A percentile compares a stretch with the other conserved stretches of the same genome.
These are phyloP conservation scores for Calameuta pallipes DNA, from an alignment of 2,888 invertebrate species.

Conservation along the genomic window DNA sequence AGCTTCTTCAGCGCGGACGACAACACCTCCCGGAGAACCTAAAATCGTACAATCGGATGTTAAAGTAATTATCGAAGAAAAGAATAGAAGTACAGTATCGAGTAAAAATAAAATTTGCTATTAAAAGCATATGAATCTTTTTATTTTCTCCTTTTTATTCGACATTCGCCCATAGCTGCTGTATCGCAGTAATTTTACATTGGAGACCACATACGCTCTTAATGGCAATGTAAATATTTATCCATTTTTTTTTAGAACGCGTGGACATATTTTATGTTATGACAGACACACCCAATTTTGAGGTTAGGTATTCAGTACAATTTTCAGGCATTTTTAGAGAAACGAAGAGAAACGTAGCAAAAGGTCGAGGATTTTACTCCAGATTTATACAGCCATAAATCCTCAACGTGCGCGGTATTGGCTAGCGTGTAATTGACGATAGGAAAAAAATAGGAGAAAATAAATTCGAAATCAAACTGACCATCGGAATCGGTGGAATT, in stretches of 20 bases:
- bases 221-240: background rate
- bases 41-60: constrained; percentile 22
- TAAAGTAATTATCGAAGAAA: too few relatives aligned
- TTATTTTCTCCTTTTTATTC: background rate
- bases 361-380: background rate
- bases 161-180: background rate
- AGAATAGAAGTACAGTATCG: background rate
- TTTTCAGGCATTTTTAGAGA: background rate
- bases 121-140: background rate
- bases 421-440: background rate
- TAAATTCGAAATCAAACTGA: constrained; percentile 32
- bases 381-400: background rate
- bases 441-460: background rate
- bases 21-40: constrained; percentile 69
- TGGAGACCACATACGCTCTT: background rate
- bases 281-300: background rate
- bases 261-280: background rate
- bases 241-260: background rate
- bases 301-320: background rate
- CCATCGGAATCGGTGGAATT: constrained; percentile 57
- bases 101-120: background rate
- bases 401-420: background rate
- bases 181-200: background rate
- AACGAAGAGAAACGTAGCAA: background rate
- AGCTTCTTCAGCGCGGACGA: constrained; percentile 87